Evolutionary conservation across 2,113 vertebrate genomes (phyloP).

Genomic region (Tetrao urogallus): DNA sequence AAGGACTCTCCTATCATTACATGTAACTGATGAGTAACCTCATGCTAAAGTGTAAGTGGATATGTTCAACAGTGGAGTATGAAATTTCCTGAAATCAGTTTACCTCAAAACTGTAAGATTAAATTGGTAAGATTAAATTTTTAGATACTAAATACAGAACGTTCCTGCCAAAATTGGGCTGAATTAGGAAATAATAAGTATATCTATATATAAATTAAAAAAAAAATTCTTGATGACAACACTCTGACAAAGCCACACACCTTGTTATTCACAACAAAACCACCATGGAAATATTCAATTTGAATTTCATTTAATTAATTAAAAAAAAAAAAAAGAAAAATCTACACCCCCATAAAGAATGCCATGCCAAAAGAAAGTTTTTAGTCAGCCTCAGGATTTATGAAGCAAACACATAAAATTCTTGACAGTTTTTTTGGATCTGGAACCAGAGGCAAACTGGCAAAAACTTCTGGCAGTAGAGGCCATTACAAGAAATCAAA

Average conservation of each 20-base stretch:
- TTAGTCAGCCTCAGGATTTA: not conserved
- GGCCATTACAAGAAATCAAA: not conserved
- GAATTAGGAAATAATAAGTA: not conserved
- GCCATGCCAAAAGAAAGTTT: not conserved
- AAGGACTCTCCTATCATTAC: not conserved
- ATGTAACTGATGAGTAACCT: not conserved
- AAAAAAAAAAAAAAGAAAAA: not conserved
- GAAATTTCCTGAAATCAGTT: not conserved
- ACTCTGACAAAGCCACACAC: not conserved
- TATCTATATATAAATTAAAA: not conserved
- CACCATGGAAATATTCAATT: not conserved
- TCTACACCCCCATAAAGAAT: not conserved
- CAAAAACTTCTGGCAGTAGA: not conserved
- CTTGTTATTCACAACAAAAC: not conserved
- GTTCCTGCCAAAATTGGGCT: not conserved
- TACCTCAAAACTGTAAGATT: not conserved
- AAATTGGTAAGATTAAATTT: not conserved
- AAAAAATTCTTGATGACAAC: not conserved
- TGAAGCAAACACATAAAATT: not conserved
- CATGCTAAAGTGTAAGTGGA: not conserved
- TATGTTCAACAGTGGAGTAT: not conserved
- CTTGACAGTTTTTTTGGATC: not conserved
- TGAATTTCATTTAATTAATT: not conserved
- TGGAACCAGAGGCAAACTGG: not conserved
- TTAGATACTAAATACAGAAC: not conserved